These are phyloP conservation scores for human (Homo sapiens) DNA, from an alignment of 2,113 vertebrate genomes.

Conservation along the genomic window GRCh38 chr5:126249001-126249500, in stretches of 20 bases:
- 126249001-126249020: background rate
- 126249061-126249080: background rate
- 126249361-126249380: background rate
- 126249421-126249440: background rate
- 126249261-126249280: background rate
- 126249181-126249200: background rate
- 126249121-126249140: background rate
- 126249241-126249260: no score
- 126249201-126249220: background rate
- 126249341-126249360: background rate
- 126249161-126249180: background rate
- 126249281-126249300: background rate
- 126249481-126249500: background rate
- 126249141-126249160: background rate
- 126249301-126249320: background rate
- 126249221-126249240: background rate
- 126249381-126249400: background rate
- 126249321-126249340: background rate
- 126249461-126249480: conserved; percentile 23
- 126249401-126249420: background rate
- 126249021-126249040: background rate
- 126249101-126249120: background rate
- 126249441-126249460: background rate
- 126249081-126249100: background rate
- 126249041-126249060: background rate